Conservation (phyloP, 2,113 vertebrate species). For the Pachyramphus minor region DNA sequence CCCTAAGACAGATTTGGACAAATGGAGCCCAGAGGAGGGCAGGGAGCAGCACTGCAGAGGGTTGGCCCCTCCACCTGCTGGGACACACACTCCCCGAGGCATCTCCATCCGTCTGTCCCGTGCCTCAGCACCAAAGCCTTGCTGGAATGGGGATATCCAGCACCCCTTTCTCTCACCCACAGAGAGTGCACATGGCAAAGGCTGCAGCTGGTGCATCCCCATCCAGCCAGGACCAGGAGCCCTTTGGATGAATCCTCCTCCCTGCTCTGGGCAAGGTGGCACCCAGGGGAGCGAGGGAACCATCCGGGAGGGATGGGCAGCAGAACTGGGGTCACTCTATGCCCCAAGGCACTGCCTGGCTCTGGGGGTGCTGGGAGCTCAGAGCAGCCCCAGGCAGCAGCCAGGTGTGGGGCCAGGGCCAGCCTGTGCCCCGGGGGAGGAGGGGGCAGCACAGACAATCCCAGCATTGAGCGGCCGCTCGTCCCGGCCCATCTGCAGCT, state of each 20-base stretch:
- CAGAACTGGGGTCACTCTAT: neutral
- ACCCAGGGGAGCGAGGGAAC: neutral
- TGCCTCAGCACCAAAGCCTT: neutral
- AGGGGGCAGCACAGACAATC: neutral
- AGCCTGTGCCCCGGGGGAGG: fast-evolving
- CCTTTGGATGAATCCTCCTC: neutral
- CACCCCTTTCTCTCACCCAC: neutral
- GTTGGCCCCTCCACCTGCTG: no score
- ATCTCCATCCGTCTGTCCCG: neutral
- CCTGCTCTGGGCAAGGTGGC: neutral
- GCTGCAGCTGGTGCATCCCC: neutral
- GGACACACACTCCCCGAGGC: fast-evolving
- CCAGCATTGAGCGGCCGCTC: neutral
- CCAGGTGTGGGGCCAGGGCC: fast-evolving
- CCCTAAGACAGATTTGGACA: neutral
- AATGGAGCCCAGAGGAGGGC: neutral
- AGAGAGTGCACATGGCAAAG: neutral
- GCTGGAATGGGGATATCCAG: neutral
- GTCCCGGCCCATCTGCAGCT: neutral
- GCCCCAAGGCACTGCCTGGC: neutral
- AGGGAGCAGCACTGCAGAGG: neutral
- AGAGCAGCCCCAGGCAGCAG: neutral
- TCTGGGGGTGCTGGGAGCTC: fast-evolving
- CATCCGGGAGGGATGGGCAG: fast-evolving
- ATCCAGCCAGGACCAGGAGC: fast-evolving